A percentile compares a stretch with the other conserved stretches of the same genome.
Evolutionary conservation across 2,113 vertebrate genomes (phyloP).

Genomic region (Mellivora capensis): DNA sequence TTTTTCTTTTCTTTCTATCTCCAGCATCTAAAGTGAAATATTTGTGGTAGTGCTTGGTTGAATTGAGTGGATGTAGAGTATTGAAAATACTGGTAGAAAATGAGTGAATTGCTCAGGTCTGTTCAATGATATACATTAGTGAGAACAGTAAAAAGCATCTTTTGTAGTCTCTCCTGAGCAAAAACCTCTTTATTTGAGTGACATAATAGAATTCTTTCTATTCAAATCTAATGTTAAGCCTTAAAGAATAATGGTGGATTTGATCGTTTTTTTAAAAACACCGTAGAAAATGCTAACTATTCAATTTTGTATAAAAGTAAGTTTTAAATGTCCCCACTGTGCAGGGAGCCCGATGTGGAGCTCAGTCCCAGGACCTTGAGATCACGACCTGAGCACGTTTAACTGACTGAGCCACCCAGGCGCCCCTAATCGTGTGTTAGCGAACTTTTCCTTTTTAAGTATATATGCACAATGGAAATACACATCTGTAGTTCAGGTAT

Average conservation of each 20-base stretch:
- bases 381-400: too few species aligned
- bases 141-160: not conserved
- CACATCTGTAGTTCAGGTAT: not conserved
- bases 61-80: slow-evolving; percentile 19
- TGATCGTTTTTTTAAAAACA: not conserved
- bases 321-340: not conserved
- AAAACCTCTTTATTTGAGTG: not conserved
- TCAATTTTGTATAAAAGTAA: not conserved
- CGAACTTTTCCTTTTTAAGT: not conserved
- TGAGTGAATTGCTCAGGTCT: not conserved
- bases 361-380: too few species aligned
- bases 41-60: slow-evolving; percentile 15
- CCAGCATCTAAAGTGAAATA: not conserved
- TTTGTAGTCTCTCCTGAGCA: not conserved
- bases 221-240: not conserved
- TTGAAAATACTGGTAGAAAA: slow-evolving; percentile 48
- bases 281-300: not conserved
- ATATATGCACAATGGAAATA: not conserved
- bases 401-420: too few species aligned
- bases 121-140: not conserved
- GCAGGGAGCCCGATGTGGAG: not conserved
- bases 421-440: not conserved
- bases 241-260: not conserved
- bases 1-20: not conserved
- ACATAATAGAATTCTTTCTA: not conserved